These are phyloP conservation scores for Diarsia rubi DNA, from an alignment of 2,888 invertebrate species.

Conservation along the genomic window DNA sequence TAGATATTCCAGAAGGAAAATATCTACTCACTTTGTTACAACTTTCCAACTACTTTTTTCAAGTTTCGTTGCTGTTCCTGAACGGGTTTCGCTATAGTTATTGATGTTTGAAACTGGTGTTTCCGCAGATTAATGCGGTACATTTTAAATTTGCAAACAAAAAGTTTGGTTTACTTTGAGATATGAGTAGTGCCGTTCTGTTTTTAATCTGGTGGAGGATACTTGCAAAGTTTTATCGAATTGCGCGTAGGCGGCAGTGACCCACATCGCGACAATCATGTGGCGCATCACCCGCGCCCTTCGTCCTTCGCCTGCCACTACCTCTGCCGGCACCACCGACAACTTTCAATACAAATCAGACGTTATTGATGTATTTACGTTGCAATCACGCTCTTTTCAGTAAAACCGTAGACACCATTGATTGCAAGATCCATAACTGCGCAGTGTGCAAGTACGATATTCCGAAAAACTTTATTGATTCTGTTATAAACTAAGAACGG, in stretches of 20 bases:
- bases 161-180: conserved; percentile 50
- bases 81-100: conserved; percentile 30
- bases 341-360: conserved; percentile 67
- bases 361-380: conserved; percentile 35
- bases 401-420: background rate
- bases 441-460: background rate
- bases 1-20: conserved; percentile 62
- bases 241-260: conserved; percentile 89
- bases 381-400: background rate
- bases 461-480: background rate
- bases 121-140: conserved; percentile 29
- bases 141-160: conserved; percentile 11
- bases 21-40: conserved; percentile 30
- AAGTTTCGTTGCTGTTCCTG: conserved; percentile 49
- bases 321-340: conserved; percentile 64
- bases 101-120: conserved; percentile 37
- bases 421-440: background rate
- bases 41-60: conserved; percentile 49
- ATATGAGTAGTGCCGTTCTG: conserved; percentile 52
- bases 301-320: conserved; percentile 66
- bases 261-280: conserved; percentile 84
- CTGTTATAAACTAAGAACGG: conserved; percentile 6
- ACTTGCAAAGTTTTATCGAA: conserved; percentile 88
- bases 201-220: conserved; percentile 72
- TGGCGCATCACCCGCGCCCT: conserved; percentile 83